Evolutionary conservation across 2,113 vertebrate genomes (phyloP).

Genomic region (Addax nasomaculatus): DNA sequence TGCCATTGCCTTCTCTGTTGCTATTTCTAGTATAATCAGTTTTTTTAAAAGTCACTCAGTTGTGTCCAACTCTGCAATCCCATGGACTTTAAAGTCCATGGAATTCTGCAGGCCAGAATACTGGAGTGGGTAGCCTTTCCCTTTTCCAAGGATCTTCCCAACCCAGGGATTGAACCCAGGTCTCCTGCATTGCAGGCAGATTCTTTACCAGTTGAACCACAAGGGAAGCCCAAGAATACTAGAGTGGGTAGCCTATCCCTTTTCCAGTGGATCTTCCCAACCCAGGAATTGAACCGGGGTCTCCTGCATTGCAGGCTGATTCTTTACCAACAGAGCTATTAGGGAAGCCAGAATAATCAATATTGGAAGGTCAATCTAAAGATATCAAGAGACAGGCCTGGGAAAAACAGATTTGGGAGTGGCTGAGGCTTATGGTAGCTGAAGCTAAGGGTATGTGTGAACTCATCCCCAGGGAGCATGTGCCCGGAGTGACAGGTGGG

Average conservation of each 20-base stretch:
- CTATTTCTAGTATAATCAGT: not conserved
- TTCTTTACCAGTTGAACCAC: not conserved
- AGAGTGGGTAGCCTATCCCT: not conserved
- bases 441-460: not conserved
- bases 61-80: rapidly evolving
- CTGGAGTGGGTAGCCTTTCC: not conserved
- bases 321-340: not conserved
- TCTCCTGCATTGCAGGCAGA: not conserved
- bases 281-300: rapidly evolving
- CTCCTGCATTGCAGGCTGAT: not conserved
- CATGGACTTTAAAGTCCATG: not conserved
- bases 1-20: no score
- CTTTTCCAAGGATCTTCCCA: not conserved
- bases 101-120: not conserved
- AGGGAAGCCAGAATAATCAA: not conserved
- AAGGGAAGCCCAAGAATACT: not conserved
- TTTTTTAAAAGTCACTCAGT: not conserved
- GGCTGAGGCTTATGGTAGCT: not conserved
- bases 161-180: not conserved
- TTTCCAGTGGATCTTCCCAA: not conserved
- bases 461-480: not conserved
- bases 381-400: not conserved
- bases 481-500: not conserved
- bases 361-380: not conserved
- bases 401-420: not conserved